Evolutionary conservation across 2,888 invertebrate species (phyloP).

Genomic region (Meandrusa payeni): DNA sequence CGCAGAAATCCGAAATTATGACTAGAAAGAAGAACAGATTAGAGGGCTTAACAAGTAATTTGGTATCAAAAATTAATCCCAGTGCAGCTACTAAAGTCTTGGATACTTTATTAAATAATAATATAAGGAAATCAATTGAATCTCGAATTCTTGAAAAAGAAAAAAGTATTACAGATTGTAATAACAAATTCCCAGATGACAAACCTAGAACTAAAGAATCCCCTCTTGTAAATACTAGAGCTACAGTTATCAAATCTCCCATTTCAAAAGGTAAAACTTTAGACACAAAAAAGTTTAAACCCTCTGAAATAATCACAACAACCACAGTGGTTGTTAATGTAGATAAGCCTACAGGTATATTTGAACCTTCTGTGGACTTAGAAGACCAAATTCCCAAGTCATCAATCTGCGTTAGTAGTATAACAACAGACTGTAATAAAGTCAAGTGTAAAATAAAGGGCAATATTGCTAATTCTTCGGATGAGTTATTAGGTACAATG

Average conservation of each 20-base stretch:
- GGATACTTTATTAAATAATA: constrained; percentile 73
- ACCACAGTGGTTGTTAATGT: constrained; percentile 61
- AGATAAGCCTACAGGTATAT: constrained; percentile 84
- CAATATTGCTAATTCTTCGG: constrained; percentile 44
- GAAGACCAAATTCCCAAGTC: constrained; percentile 84
- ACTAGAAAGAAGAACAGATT: constrained; percentile 83
- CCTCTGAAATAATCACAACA: constrained; percentile 45
- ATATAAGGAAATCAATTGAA: constrained; percentile 74
- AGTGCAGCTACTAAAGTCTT: constrained; percentile 76
- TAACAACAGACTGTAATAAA: constrained; percentile 60
- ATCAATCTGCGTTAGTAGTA: constrained; percentile 71
- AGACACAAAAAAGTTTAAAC: constrained; percentile 68
- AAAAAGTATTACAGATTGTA: constrained; percentile 47
- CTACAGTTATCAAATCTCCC: constrained; percentile 81
- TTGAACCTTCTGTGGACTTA: constrained; percentile 85
- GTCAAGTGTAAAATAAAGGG: constrained; percentile 54
- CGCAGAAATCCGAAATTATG: constrained; percentile 79
- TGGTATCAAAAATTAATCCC: constrained; percentile 82
- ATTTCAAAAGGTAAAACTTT: constrained; percentile 72
- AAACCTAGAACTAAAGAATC: constrained; percentile 58
- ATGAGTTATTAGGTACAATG: constrained; percentile 50
- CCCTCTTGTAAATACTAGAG: constrained; percentile 69
- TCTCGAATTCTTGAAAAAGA: constrained; percentile 72
- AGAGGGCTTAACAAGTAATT: constrained; percentile 81
- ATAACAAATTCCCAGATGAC: constrained; percentile 50